phyloP scores from a whole-genome alignment of 1,140 invertebrate species.

The Microplitis demolitor region DNA sequence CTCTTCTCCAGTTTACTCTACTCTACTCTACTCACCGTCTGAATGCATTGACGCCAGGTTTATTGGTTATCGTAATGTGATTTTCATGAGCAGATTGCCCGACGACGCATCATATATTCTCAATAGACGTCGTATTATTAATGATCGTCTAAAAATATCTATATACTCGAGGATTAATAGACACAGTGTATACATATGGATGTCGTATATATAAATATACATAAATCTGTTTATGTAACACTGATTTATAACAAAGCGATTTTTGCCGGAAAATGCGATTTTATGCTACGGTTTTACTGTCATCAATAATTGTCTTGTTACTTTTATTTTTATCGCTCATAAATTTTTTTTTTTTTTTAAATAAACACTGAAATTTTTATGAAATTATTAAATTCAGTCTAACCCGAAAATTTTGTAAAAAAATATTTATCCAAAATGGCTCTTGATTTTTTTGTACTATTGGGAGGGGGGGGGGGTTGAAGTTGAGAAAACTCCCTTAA shows the following conservation, averaged over 20 bases:
- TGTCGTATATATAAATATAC: too few species aligned
- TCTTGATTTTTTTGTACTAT: too few species aligned
- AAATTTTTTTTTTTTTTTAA: too few species aligned
- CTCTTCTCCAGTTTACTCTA: neutral
- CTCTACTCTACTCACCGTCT: too few species aligned
- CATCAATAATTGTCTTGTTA: neutral
- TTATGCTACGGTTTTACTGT: neutral
- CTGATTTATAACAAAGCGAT: neutral
- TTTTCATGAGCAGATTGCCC: constrained; percentile 46
- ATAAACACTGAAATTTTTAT: too few species aligned
- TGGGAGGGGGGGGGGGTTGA: too few species aligned
- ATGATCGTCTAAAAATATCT: constrained; percentile 23
- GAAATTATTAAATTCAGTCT: too few species aligned
- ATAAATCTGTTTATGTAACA: too few species aligned
- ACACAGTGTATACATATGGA: neutral
- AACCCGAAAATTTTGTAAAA: too few species aligned
- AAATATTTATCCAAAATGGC: too few species aligned
- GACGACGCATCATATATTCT: constrained; percentile 19
- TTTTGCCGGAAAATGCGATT: constrained; percentile 19
- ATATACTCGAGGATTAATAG: constrained; percentile 2
- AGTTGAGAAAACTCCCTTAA: too few species aligned
- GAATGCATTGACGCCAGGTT: constrained; percentile 15
- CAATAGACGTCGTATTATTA: constrained; percentile 30
- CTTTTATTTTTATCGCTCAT: too few species aligned
- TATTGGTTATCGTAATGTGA: constrained; percentile 55